Conservation (phyloP, 2,113 vertebrate genomes). For the Pleuronectes platessa region DNA sequence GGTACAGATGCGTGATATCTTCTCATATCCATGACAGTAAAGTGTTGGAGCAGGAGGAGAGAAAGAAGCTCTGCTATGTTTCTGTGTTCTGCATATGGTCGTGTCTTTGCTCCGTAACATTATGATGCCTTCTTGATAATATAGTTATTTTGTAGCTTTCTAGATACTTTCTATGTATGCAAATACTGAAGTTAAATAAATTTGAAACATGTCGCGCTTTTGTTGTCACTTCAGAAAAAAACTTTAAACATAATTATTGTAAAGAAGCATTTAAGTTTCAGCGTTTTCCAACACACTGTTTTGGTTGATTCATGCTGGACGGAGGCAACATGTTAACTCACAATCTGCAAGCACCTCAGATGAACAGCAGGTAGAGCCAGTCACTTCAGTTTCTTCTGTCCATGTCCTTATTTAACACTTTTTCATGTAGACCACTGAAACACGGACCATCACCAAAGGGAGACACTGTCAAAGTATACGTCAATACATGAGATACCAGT, state of each 20-base stretch:
- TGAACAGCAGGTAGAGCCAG: constrained; percentile 57
- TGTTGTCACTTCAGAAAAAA: constrained; percentile 27
- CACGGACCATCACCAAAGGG: constrained; percentile 55
- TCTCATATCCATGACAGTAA: constrained; percentile 95
- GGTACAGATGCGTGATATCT: constrained; percentile 98
- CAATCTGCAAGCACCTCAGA: constrained; percentile 8
- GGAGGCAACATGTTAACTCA: background rate
- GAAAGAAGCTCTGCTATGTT: constrained; percentile 82
- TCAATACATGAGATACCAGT: background rate
- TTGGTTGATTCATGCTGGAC: background rate
- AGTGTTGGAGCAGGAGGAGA: constrained; percentile 90
- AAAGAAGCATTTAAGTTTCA: too few relatives aligned
- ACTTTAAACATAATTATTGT: too few relatives aligned
- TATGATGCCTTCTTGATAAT: constrained; percentile 99
- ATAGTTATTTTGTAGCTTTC: constrained; percentile 99
- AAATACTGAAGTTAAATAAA: constrained; percentile 99
- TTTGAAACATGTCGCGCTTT: constrained; percentile 72
- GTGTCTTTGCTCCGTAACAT: constrained; percentile 99
- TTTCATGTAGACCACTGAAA: background rate
- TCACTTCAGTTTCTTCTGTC: background rate
- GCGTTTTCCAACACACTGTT: background rate
- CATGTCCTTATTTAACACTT: background rate
- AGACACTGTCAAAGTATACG: constrained; percentile 15
- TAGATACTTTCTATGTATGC: constrained; percentile 99
- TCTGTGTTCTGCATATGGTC: constrained; percentile 98